Evolutionary conservation across 2,797 vertebrate genomes (phyloP).

Genomic region (Aeoliscus strigatus): DNA sequence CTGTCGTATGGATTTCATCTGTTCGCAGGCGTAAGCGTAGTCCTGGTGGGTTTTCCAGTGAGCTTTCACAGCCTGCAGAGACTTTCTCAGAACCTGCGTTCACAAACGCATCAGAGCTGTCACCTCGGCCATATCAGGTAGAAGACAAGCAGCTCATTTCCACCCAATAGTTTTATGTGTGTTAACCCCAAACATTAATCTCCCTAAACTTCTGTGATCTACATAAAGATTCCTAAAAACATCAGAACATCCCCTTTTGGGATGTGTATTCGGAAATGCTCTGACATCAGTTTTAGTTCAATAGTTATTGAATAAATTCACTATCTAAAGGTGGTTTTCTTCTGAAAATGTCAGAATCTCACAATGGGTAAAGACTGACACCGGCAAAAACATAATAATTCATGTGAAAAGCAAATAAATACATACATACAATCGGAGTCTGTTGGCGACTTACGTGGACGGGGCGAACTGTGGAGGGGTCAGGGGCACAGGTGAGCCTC

Average conservation of each 20-base stretch:
- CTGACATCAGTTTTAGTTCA: too few species aligned
- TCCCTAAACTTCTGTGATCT: too few species aligned
- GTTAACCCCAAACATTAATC: too few species aligned
- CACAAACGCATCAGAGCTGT: slow-evolving; percentile 1
- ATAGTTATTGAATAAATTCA: too few species aligned
- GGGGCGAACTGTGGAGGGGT: slow-evolving; percentile 86
- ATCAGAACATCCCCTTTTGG: too few species aligned
- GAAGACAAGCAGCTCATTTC: neutral
- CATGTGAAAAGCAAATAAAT: neutral
- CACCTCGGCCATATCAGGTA: neutral
- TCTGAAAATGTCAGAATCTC: too few species aligned
- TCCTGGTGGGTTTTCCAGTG: slow-evolving; percentile 91
- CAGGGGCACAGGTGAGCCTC: slow-evolving; percentile 88
- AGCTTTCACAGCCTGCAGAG: slow-evolving; percentile 80
- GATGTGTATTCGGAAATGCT: too few species aligned
- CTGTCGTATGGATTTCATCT: slow-evolving; percentile 93
- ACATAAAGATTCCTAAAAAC: too few species aligned
- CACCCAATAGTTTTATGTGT: too few species aligned
- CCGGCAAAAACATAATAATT: too few species aligned
- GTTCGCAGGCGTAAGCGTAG: slow-evolving; percentile 89
- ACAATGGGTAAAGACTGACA: too few species aligned
- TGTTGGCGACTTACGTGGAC: slow-evolving; percentile 65
- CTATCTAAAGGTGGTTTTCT: too few species aligned
- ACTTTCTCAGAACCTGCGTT: slow-evolving; percentile 82
- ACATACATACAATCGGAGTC: neutral